Evolutionary conservation across 2,888 invertebrate species (phyloP).

Genomic region (Dryobota labecula): DNA sequence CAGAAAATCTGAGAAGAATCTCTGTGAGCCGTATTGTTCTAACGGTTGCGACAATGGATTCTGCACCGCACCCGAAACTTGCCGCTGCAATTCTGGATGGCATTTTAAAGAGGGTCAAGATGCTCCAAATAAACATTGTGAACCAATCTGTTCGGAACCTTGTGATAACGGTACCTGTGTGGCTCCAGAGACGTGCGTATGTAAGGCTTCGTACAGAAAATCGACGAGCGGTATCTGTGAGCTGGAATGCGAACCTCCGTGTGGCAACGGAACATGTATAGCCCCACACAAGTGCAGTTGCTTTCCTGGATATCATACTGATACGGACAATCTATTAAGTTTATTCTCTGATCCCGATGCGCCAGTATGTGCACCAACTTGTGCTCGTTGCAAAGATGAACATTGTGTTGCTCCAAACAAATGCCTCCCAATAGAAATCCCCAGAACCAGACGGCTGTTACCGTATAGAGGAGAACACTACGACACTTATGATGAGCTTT

Average conservation of each 20-base stretch:
- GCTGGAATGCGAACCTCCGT: conserved; percentile 21
- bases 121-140: conserved; percentile 48
- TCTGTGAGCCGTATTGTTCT: conserved; percentile 54
- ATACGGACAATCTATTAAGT: not conserved
- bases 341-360: not conserved
- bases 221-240: conserved; percentile 37
- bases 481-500: not conserved
- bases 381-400: conserved; percentile 28
- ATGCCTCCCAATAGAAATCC: conserved; percentile 10
- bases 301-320: conserved; percentile 64
- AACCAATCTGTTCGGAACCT: conserved; percentile 75
- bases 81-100: conserved; percentile 58
- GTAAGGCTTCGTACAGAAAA: conserved; percentile 52
- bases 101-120: conserved; percentile 11
- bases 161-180: conserved; percentile 65
- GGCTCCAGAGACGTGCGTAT: conserved; percentile 69
- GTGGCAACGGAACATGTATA: conserved; percentile 65
- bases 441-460: too few species aligned
- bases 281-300: conserved; percentile 71
- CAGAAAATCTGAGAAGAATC: conserved; percentile 33
- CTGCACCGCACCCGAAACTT: conserved; percentile 58
- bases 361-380: conserved; percentile 40
- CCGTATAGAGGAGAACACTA: not conserved
- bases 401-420: conserved; percentile 37
- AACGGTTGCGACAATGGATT: conserved; percentile 51